phyloP scores from a whole-genome alignment of 2,888 invertebrate genomes.

The Ennomos quercinarius region DNA sequence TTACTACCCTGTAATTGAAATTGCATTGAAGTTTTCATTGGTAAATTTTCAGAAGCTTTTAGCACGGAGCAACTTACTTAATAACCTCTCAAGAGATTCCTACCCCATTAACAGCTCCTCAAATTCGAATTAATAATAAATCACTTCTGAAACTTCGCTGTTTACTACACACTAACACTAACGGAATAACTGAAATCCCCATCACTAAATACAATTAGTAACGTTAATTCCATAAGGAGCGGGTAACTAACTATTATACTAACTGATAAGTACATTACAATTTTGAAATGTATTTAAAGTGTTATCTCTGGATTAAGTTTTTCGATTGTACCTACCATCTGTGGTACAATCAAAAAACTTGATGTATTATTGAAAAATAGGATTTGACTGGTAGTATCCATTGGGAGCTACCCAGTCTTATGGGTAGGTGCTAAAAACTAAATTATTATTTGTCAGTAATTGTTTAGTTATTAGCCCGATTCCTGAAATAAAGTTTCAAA shows the following conservation, averaged over 20 bases:
- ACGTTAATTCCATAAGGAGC: conserved; percentile 16
- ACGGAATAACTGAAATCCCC: conserved; percentile 8
- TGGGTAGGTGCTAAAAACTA: no score
- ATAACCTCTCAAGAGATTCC: conserved; percentile 7
- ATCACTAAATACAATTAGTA: conserved; percentile 14
- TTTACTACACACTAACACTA: conserved; percentile 10
- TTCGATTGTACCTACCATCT: no score
- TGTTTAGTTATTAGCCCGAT: neutral
- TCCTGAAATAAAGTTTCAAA: no score
- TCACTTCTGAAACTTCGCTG: conserved; percentile 13
- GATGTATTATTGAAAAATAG: no score
- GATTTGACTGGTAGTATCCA: no score
- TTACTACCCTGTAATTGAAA: no score
- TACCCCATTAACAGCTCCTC: conserved; percentile 23
- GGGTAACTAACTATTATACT: neutral
- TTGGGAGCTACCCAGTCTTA: no score
- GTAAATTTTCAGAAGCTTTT: conserved; percentile 7
- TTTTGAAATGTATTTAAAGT: no score
- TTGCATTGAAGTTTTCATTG: no score
- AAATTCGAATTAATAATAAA: conserved; percentile 26
- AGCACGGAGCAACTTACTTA: neutral
- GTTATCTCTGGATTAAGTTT: no score
- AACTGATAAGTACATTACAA: neutral
- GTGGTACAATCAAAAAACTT: no score
- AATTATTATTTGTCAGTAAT: no score